Evolutionary conservation across 2,888 invertebrate species (phyloP).

Genomic region (Pherbina coryleti): DNA sequence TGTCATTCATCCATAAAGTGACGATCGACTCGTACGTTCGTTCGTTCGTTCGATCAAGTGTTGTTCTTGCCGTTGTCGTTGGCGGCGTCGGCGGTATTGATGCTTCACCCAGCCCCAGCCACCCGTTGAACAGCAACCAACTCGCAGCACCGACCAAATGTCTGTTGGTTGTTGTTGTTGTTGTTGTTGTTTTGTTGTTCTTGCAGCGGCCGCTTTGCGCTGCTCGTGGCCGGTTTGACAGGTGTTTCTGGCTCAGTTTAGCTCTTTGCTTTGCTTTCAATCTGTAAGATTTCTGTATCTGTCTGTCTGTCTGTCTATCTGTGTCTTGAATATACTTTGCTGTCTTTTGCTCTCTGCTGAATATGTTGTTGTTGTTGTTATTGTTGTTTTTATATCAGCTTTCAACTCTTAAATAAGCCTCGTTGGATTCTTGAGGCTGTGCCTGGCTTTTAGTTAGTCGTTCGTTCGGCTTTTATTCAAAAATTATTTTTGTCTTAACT

Average conservation of each 20-base stretch:
- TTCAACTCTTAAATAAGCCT: conserved; percentile 35
- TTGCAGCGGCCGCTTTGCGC: conserved; percentile 31
- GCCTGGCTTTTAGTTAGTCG: neutral
- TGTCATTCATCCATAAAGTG: conserved; percentile 37
- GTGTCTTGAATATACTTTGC: conserved; percentile 36
- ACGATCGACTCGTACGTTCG: conserved; percentile 26
- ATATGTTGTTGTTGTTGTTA: conserved; percentile 3
- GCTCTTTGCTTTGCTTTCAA: conserved; percentile 28
- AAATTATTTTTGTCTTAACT: conserved; percentile 34
- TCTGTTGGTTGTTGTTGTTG: conserved; percentile 44
- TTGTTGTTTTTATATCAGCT: conserved; percentile 14
- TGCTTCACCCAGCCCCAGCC: conserved; percentile 34
- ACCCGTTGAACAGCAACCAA: neutral
- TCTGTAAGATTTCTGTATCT: conserved; percentile 15
- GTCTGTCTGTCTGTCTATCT: conserved; percentile 27
- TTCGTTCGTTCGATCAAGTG: conserved; percentile 34
- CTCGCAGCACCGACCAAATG: neutral
- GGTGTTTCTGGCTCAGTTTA: conserved; percentile 59
- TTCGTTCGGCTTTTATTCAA: conserved; percentile 27
- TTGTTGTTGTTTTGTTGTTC: conserved; percentile 43
- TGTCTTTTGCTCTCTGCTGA: neutral
- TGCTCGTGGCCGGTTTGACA: conserved; percentile 64
- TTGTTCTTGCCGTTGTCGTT: conserved; percentile 46
- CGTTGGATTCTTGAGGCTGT: conserved; percentile 15
- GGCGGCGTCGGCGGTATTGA: conserved; percentile 38